Conservation (phyloP, 1,140 invertebrate genomes). For the Pollicipes pollicipes region DNA sequence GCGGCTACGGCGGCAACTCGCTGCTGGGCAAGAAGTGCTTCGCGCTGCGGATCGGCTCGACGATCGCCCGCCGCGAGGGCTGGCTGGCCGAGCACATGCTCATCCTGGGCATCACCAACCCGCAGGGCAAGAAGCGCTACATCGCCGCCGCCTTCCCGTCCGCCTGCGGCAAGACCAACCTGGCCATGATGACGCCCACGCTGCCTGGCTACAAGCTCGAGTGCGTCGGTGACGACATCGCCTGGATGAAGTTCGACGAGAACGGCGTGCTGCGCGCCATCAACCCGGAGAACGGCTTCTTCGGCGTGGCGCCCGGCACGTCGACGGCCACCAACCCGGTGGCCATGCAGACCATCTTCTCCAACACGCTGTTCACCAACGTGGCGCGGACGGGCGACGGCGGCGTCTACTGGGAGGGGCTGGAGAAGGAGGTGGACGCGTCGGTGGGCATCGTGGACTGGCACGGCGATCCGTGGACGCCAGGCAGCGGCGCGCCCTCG, state of each 20-base stretch:
- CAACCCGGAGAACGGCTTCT: slow-evolving; percentile 98
- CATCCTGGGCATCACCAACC: slow-evolving; percentile 29
- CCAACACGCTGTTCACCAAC: slow-evolving; percentile 94
- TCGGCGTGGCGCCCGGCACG: slow-evolving; percentile 95
- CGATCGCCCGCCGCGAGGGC: slow-evolving; percentile 77
- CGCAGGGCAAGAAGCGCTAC: slow-evolving; percentile 44
- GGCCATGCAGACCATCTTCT: slow-evolving; percentile 82
- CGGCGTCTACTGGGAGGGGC: slow-evolving; percentile 90
- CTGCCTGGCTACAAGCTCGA: slow-evolving; percentile 40
- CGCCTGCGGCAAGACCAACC: slow-evolving; percentile 45
- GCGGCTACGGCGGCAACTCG: slow-evolving; percentile 95
- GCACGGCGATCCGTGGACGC: slow-evolving; percentile 56
- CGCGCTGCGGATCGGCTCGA: slow-evolving; percentile 86
- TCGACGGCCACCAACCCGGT: slow-evolving; percentile 82
- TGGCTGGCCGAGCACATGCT: slow-evolving; percentile 99
- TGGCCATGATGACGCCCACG: slow-evolving; percentile 42
- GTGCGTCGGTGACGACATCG: slow-evolving; percentile 84
- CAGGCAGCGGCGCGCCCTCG: slow-evolving; percentile 48
- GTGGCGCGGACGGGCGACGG: slow-evolving; percentile 91
- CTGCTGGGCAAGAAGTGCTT: slow-evolving; percentile 99
- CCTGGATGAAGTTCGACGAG: slow-evolving; percentile 91
- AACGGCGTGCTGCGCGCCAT: slow-evolving; percentile 81
- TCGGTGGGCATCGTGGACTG: slow-evolving; percentile 55
- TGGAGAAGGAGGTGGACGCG: slow-evolving; percentile 59
- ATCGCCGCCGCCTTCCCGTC: slow-evolving; percentile 44